These are phyloP conservation scores for Melanotaenia duboulayi DNA, from an alignment of 2,113 vertebrate genomes.

Conservation along the genomic window DNA sequence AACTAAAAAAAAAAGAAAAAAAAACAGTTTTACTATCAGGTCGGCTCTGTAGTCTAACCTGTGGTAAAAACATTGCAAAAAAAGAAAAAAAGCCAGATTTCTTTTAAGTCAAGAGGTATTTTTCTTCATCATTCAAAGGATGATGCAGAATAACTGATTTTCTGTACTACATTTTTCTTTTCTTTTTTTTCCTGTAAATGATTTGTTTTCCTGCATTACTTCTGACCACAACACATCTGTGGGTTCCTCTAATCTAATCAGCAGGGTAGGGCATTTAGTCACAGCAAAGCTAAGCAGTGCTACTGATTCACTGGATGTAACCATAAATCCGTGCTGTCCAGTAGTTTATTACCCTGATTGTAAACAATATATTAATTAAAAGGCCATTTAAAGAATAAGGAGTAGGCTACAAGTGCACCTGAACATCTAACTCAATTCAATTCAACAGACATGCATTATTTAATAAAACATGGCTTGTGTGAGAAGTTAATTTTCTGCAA, in stretches of 20 bases:
- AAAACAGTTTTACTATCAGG: neutral
- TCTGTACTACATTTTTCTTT: neutral
- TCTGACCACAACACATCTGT: neutral
- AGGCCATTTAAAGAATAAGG: too few species aligned
- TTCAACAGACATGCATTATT: too few species aligned
- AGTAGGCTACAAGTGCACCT: too few species aligned
- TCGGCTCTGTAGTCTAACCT: neutral
- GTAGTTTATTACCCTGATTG: neutral
- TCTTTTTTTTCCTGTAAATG: neutral
- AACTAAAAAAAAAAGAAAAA: neutral
- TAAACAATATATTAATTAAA: neutral
- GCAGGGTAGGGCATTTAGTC: neutral
- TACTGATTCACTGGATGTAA: neutral
- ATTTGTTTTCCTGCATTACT: neutral
- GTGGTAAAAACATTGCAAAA: neutral
- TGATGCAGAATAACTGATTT: neutral
- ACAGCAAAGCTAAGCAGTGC: neutral
- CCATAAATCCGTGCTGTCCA: neutral
- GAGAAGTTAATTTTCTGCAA: neutral
- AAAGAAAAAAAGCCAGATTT: too few species aligned
- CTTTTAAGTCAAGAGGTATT: too few species aligned
- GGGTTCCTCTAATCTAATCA: constrained; percentile 7
- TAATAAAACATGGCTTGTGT: too few species aligned
- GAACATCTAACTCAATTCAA: too few species aligned
- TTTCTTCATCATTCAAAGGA: neutral